These are phyloP conservation scores for Ptychadena robeensis DNA, from an alignment of 2,797 vertebrate species.

Conservation along the genomic window DNA sequence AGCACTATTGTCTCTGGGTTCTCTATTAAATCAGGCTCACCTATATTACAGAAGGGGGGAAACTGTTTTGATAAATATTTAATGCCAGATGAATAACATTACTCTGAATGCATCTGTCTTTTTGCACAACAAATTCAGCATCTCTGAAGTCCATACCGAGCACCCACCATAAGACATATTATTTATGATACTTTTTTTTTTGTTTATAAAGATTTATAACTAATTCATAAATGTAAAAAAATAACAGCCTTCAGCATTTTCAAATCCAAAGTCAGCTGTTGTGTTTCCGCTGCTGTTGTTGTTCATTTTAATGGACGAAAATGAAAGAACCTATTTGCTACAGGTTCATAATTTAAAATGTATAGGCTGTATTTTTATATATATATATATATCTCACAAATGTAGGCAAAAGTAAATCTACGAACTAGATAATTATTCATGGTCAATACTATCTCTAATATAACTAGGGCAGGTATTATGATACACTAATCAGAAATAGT, in stretches of 20 bases:
- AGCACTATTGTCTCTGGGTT: slow-evolving; percentile 41
- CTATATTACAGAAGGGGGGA: slow-evolving; percentile 33
- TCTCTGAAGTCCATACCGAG: slow-evolving; percentile 26
- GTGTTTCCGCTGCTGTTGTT: slow-evolving; percentile 12
- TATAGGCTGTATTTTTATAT: neutral
- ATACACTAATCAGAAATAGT: too few species aligned
- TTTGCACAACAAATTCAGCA: slow-evolving; percentile 42
- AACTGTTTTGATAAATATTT: slow-evolving; percentile 51
- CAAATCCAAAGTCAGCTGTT: slow-evolving; percentile 16
- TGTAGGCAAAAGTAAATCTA: too few species aligned
- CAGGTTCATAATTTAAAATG: neutral
- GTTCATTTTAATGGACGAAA: slow-evolving; percentile 39
- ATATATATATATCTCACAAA: too few species aligned
- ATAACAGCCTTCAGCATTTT: slow-evolving; percentile 10
- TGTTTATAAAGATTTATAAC: slow-evolving; percentile 47
- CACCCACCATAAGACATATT: slow-evolving; percentile 12
- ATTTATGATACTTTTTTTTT: slow-evolving; percentile 36
- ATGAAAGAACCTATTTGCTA: slow-evolving; percentile 4
- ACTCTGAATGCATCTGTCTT: slow-evolving; percentile 23
- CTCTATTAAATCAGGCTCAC: slow-evolving; percentile 45
- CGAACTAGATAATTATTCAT: too few species aligned
- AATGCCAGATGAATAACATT: slow-evolving; percentile 38
- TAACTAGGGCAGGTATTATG: too few species aligned
- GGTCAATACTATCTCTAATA: too few species aligned
- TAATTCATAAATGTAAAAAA: slow-evolving; percentile 34